Base-by-base conservation (phyloP, 2,797 vertebrate genomes). In the Sebastes minor region DNA sequence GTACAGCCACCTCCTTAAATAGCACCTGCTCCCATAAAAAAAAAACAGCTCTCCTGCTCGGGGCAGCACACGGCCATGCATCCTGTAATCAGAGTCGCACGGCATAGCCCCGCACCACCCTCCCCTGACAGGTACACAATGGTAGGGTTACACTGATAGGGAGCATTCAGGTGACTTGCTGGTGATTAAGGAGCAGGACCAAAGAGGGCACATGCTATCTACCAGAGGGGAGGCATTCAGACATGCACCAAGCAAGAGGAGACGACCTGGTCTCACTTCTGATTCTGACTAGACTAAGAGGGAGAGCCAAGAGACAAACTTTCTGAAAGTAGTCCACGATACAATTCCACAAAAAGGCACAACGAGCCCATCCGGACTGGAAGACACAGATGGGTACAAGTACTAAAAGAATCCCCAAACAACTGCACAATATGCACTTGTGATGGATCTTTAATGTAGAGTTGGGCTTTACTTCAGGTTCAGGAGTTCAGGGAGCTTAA, bases 11-110 rank as follows among this genome's bases (percentile, higher is more conserved):
- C 88, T 90, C 93, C 95, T 95, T 95, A 96, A 97, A 95, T 95
- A 97, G 94, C 85, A 93, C 88, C 94, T 92, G 92, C 78, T 91
- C 81, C 83, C 82, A 73, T 86, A 87, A 87, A 91, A 91, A 91
- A 23, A 88, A 88, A 86, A 81, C 76, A 75, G 71, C 85, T 85
- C 89, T 89, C 86, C 87, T 83, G 92, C 90, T 90, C 70, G 75
- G 73, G 90, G 86, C 92, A 91, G 91, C 90, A 89, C 93, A 91
- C 70, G 79, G 89, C 90, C 94, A 95, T 95, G 95, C 95, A 91
- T 94, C 89, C 89, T 94, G 96, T 96, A 96, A 97, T 94, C 91
- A 94, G 95, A 97, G 95, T 95, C 90, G 88, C 82, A 80, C 89
- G 81, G 85, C 84, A 91, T 83, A 84, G 82, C 78, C 74, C 68